Evolutionary conservation across 2,797 vertebrate genomes (phyloP), one percentile per base, ranked within the genome.

Genomic region (Pelodytes ibericus): DNA sequence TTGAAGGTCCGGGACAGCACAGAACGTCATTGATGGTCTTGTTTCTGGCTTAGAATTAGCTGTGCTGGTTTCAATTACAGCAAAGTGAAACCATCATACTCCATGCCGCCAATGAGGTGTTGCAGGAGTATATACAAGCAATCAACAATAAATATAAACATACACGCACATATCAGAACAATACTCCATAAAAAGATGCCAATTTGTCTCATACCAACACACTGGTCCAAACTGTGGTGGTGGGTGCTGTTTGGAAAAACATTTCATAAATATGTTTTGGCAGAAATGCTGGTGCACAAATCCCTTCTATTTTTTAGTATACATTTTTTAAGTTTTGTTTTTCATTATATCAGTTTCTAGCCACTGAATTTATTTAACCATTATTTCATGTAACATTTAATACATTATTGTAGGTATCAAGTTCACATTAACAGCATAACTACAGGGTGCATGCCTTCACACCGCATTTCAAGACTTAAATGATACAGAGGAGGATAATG

Each of bases 351-450:
- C 36, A 39, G 15, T 8, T 7, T 13, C 7, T 13, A 39, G 36
- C 36, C 36, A 39, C 36, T n/a, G 15, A 39, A 8, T 13, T 39
- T 4, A 7, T 36, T 36, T 49, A 4, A 49, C 18, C 22, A 20
- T 9, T 33, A 85, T 83, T 80, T 79, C 79, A 81, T 36, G 74
- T 83, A 84, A 81, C 75, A 84, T 30, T 49, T 70, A 80, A 81
- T 74, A 77, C 83, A 83, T 39, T 81, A 83, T 3, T 7, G 1
- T 81, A 82, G 58, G 72, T 80, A 85, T 71, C 80, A 80, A 81
- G 57, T 47, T 82, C 71, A 84, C 41, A 4, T 79, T 69, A 79
- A 84, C 70, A 82, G 82, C 81, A 85, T 77, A 86, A 76, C 67
- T 80, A 69, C 81, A 85, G 81, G 24, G 31, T 39, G n/a, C 20